phyloP scores from a whole-genome alignment of 2,113 vertebrate genomes.

The Gyps fulvus region DNA sequence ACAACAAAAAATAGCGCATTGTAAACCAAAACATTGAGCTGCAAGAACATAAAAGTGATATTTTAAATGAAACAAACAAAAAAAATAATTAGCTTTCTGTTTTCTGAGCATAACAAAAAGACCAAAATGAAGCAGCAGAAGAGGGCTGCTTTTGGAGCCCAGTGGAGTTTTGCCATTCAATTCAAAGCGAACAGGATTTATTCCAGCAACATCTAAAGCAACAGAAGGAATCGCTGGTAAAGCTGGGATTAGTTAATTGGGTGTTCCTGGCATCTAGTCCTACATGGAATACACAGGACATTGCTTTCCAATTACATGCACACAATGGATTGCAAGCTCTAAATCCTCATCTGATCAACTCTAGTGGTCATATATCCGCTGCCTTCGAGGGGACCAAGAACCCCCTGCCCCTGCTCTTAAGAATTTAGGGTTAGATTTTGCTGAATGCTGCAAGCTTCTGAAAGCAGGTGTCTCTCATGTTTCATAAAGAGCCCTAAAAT shows the following conservation, averaged over 20 bases:
- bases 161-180: not conserved
- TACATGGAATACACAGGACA: not conserved
- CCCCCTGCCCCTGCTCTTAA: not conserved
- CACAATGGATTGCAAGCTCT: not conserved
- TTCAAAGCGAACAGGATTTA: not conserved
- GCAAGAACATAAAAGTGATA: conserved; percentile 30
- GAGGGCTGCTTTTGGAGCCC: not conserved
- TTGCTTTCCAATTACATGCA: not conserved
- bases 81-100: conserved; percentile 53
- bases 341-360: not conserved
- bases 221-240: not conserved
- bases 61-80: conserved; percentile 4
- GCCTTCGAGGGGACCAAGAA: not conserved
- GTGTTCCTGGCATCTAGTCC: not conserved
- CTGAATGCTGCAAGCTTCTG: not conserved
- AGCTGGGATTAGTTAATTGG: not conserved
- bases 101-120: conserved; percentile 58
- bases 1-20: conserved; percentile 67
- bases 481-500: not conserved
- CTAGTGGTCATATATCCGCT: fast-evolving
- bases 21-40: conserved; percentile 60
- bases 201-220: not conserved
- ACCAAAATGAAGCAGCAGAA: fast-evolving
- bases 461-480: not conserved
- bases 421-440: not conserved